Evolutionary conservation across 2,797 vertebrate genomes (phyloP), one percentile per base, ranked within the genome.

Genomic region (Coendou prehensilis): DNA sequence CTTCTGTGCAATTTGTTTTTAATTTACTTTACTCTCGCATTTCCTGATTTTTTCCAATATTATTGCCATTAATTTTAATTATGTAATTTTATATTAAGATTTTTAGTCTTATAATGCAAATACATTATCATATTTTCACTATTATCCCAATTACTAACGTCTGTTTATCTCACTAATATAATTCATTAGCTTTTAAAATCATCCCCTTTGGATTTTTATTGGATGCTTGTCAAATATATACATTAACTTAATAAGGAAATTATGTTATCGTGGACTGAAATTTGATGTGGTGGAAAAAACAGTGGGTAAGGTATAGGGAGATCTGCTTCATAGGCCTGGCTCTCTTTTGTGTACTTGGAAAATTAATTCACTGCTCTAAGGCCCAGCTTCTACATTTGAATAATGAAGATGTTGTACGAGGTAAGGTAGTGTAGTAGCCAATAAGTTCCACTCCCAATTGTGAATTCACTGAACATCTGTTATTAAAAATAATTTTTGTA

Each of bases 401-500:
- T 96, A 93, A 93, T 84, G 82, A 91, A 93, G 80, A 96, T 54
- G 41, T 83, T 91, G 47, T 78, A 95, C 15, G 67, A 87, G 64
- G 87, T 87, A 94, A 93, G 69, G 14, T 15, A 57, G 89, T 96
- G 84, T 18, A 89, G 93, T 87, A 4, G 41, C 89, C 79, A 91
- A 73, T 88, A 79, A 93, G 17, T 83, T 96, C 30, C 63, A 91
- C 59, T 94, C 71, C 54, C 84, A 92, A 88, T 54, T 93, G 54
- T 95, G 83, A 96, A 93, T 94, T 59, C 82, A 96, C 52, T 92
- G 81, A 96, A 78, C n/a, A 96, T 41, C n/a, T 87, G 56, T 81
- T 97, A 93, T 93, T 91, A 89, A 96, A 96, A 97, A 97, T 95
- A 87, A 80, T 90, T 97, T 73, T 94, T 91, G 52, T 89, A n/a